phyloP scores from a whole-genome alignment of 2,888 invertebrate genomes.

The Parnassius smintheus region DNA sequence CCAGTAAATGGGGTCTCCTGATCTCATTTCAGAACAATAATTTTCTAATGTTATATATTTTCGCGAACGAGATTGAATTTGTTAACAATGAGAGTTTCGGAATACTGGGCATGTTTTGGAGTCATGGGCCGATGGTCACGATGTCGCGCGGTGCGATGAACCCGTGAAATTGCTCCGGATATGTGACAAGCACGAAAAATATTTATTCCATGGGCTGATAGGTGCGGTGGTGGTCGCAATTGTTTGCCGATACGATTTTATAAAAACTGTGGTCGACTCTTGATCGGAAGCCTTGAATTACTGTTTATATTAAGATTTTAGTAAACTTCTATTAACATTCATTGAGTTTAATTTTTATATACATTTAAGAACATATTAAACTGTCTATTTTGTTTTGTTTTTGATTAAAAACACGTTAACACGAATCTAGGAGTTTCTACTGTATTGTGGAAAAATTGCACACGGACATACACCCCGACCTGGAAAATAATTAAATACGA shows the following conservation, averaged over 20 bases:
- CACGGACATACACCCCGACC: no score
- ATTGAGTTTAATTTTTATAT: neutral
- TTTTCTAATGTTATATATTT: neutral
- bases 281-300: no score
- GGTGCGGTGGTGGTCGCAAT: neutral
- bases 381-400: no score
- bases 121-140: slow-evolving; percentile 52
- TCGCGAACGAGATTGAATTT: neutral
- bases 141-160: slow-evolving; percentile 52
- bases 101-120: slow-evolving; percentile 51
- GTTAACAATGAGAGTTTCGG: neutral
- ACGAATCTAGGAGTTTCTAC: no score
- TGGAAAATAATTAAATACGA: no score
- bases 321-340: no score
- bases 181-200: slow-evolving; percentile 49
- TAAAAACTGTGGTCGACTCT: neutral
- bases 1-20: no score
- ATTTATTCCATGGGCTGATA: slow-evolving; percentile 14
- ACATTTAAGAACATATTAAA: slow-evolving; percentile 7
- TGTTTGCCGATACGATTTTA: slow-evolving; percentile 10
- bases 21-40: no score
- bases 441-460: no score
- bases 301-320: no score
- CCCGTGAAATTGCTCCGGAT: slow-evolving; percentile 64
- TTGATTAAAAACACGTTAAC: no score